Evolutionary conservation across 2,113 vertebrate genomes (phyloP).

Genomic region (Leptosomus discolor): DNA sequence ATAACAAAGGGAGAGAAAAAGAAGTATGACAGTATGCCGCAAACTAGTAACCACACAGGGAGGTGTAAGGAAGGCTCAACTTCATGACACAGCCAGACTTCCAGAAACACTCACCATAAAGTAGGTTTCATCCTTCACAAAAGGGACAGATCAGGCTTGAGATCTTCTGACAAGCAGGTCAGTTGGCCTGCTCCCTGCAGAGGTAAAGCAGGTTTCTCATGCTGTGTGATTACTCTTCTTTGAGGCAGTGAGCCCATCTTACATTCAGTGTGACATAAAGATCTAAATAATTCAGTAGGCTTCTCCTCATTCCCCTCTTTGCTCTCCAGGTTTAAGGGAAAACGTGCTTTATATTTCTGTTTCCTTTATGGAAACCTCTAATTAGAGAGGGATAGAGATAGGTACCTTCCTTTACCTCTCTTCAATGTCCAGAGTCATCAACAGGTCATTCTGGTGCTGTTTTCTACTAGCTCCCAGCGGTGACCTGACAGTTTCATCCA

Average conservation of each 20-base stretch:
- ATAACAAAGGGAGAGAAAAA: neutral
- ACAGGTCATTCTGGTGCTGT: neutral
- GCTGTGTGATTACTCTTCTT: neutral
- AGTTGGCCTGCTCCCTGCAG: accelerated
- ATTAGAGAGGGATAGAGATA: neutral
- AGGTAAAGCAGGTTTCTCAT: neutral
- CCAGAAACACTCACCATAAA: neutral
- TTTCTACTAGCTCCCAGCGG: neutral
- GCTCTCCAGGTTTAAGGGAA: neutral
- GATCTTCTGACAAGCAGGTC: neutral
- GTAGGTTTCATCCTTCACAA: neutral
- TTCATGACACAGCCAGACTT: neutral
- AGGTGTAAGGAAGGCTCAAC: neutral
- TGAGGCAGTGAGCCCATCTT: neutral
- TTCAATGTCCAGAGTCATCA: neutral
- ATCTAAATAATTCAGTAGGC: neutral
- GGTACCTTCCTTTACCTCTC: accelerated
- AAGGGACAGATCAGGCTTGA: neutral
- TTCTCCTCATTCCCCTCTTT: neutral
- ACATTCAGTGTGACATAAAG: neutral
- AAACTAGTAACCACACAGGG: neutral
- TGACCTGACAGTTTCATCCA: neutral
- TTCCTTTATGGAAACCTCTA: neutral
- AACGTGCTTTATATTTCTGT: neutral
- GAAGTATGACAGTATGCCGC: neutral